Conservation (phyloP, 1,140 invertebrate species). For the Archivesica marissinica region DNA sequence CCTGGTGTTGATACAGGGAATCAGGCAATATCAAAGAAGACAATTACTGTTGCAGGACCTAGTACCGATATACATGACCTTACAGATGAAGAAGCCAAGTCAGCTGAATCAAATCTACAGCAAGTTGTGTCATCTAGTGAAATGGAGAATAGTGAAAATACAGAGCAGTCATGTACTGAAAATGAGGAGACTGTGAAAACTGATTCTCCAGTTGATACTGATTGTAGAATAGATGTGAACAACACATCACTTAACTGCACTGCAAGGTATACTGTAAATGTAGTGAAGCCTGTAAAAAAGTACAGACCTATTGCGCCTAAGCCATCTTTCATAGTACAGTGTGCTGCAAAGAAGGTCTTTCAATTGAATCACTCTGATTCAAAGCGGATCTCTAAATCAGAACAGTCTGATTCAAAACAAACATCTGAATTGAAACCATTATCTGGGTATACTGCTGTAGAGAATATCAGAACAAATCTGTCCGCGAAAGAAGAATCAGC, state of each 20-base stretch:
- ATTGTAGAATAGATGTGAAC: slow-evolving; percentile 27
- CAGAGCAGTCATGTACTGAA: background rate
- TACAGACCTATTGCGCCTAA: slow-evolving; percentile 14
- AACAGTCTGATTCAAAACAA: background rate
- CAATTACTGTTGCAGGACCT: too few species aligned
- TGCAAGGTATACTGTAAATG: slow-evolving; percentile 42
- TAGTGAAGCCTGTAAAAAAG: background rate
- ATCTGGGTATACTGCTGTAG: background rate
- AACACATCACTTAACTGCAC: slow-evolving; percentile 51
- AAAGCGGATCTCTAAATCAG: background rate
- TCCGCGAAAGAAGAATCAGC: background rate
- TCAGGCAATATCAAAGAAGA: background rate
- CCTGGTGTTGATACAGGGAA: background rate
- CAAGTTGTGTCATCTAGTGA: background rate
- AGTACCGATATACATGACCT: too few species aligned
- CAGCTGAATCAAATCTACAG: background rate
- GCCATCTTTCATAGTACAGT: slow-evolving; percentile 4
- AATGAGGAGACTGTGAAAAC: background rate
- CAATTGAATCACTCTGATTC: too few species aligned
- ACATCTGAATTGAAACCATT: background rate
- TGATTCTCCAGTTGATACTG: too few species aligned
- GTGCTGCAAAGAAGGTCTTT: background rate
- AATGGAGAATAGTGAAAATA: background rate
- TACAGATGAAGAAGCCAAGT: too few species aligned
- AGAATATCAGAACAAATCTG: background rate